Conservation (phyloP, 2,797 vertebrate genomes). For the Odontamblyopus lacepedii region DNA sequence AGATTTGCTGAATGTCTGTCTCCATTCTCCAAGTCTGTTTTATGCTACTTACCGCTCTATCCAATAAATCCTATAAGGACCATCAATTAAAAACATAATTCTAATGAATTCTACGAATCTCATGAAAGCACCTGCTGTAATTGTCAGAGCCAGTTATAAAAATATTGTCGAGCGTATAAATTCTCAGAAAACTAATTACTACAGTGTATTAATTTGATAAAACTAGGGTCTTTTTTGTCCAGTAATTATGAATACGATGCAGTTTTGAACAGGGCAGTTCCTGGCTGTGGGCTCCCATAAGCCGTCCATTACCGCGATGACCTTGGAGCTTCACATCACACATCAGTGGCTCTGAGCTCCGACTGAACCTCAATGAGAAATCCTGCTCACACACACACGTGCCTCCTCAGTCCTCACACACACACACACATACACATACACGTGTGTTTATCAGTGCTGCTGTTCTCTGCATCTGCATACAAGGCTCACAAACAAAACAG, state of each 20-base stretch:
- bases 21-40: not conserved
- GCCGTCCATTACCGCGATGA: slow-evolving; percentile 29
- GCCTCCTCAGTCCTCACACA: not conserved
- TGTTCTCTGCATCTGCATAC: slow-evolving; percentile 23
- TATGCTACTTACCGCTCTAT: not conserved
- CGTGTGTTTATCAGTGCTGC: not conserved
- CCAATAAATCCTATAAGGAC: not conserved
- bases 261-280: slow-evolving; percentile 8
- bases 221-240: slow-evolving; percentile 37
- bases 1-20: not conserved
- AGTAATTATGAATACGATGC: slow-evolving; percentile 17
- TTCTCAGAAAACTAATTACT: not conserved
- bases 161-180: not conserved
- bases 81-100: not conserved
- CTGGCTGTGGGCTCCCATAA: slow-evolving; percentile 19
- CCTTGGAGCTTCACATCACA: slow-evolving; percentile 34
- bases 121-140: not conserved
- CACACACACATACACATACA: not conserved
- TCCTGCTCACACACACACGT: not conserved
- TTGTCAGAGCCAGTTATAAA: not conserved
- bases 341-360: not conserved
- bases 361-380: slow-evolving; percentile 12
- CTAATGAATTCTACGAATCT: not conserved
- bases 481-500: slow-evolving; percentile 24
- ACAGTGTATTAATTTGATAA: not conserved